Evolutionary conservation across 2,797 vertebrate genomes (phyloP), one percentile per base, ranked within the genome.

Genomic region (Crossoptilon crossoptilon): DNA sequence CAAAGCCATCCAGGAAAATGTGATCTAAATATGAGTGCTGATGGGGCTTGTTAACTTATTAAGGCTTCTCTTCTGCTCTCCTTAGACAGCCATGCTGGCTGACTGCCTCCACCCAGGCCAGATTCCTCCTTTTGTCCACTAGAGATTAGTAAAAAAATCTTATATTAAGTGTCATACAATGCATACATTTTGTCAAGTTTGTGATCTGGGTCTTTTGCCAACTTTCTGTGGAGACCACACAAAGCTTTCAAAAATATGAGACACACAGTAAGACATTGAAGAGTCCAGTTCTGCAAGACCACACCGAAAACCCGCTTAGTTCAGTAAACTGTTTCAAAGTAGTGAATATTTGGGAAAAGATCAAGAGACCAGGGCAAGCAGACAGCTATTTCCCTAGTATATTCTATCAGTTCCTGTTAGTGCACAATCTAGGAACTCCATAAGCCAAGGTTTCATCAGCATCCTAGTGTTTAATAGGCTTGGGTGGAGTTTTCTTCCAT

Each of bases 211-310:
- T 87, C 49, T 27, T 72, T 83, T 69, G 87, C 87, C 63, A 93
- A 68, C 58, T 84, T 87, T 84, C 76, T 92, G 89, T 75, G 76
- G 73, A 92, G 92, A 96, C 92, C 94, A 94, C 95, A 94, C 73
- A 94, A 59, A 37, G 76, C 14, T 87, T 94, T 86, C 84, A 94
- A 89, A 87, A 69, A 77, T 26, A 56, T 74, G 67, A 74, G 44
- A 90, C 93, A 53, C 43, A 51, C 16, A 55, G 24, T 9, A n/a
- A 70, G 62, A 90, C 18, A 6, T 59, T 70, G 53, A 82, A 58
- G 87, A 85, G 82, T 72, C 59, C 69, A 88, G 41, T 48, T 67
- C 73, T 67, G 24, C 26, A 70, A 56, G 87, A 95, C 94, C 95
- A 81, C 91, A 91, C 85, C 0, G 39, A 67, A 93, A 70, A 94